Conservation (phyloP, 2,797 vertebrate genomes). For the Carduelis carduelis region DNA sequence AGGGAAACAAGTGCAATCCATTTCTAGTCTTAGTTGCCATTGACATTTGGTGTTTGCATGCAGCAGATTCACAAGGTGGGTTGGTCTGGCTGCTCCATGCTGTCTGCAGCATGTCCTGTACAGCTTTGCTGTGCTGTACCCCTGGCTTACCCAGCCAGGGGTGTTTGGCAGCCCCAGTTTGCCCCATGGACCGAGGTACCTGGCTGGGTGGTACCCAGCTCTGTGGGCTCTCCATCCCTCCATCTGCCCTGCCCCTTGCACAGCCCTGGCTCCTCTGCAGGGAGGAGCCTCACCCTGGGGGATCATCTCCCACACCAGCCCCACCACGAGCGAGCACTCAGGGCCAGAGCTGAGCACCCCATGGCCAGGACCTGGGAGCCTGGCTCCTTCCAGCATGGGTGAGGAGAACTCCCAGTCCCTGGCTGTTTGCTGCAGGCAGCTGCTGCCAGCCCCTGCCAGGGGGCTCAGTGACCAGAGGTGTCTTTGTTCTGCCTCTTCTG, state of each 20-base stretch:
- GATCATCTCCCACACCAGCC: neutral
- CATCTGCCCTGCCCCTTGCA: neutral
- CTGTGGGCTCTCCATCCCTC: neutral
- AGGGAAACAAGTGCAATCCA: constrained; percentile 56
- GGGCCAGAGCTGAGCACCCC: neutral
- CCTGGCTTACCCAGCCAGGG: neutral
- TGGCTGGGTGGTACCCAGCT: neutral
- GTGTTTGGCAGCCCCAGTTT: neutral
- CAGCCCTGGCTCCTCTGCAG: neutral
- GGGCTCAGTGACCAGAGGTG: neutral
- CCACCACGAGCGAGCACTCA: neutral
- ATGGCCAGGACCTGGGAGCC: neutral
- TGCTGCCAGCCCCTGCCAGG: neutral
- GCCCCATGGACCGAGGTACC: neutral
- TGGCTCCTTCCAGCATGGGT: neutral
- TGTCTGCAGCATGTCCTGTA: constrained; percentile 1
- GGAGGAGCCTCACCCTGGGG: neutral
- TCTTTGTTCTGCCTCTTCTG: neutral
- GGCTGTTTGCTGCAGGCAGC: neutral
- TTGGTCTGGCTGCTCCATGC: neutral
- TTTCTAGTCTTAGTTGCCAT: constrained; percentile 52
- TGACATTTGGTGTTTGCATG: constrained; percentile 69
- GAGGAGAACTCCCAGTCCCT: neutral
- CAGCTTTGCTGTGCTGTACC: constrained; percentile 37
- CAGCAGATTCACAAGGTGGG: constrained; percentile 10